Evolutionary conservation across 2,113 vertebrate species (phyloP).

Genomic region (Chrysemys picta): DNA sequence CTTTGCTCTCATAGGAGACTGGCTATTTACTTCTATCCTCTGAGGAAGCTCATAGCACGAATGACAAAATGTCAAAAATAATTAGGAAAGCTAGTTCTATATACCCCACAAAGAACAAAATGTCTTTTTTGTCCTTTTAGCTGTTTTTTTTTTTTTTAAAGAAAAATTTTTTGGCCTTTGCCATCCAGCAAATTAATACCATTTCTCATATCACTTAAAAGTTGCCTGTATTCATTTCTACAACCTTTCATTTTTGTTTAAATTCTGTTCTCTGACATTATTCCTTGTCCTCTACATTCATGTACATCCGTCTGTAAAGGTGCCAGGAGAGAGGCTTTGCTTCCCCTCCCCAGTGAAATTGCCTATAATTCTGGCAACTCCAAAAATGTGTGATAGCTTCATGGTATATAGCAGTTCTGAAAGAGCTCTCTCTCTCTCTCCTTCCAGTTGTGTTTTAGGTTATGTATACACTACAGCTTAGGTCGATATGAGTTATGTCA

Average conservation of each 20-base stretch:
- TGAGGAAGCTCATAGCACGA: neutral
- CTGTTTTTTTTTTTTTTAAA: neutral
- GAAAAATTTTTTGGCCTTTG: neutral
- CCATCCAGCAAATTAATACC: constrained; percentile 4
- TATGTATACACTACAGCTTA: no score
- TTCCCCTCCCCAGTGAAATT: neutral
- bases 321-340: neutral
- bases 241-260: neutral
- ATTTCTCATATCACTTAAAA: neutral
- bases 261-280: neutral
- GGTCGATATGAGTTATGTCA: no score
- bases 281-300: neutral
- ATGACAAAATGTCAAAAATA: constrained; percentile 46
- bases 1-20: neutral
- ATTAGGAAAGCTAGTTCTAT: constrained; percentile 14
- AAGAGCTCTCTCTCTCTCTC: neutral
- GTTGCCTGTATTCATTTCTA: neutral
- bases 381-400: neutral
- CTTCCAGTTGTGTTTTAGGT: neutral
- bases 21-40: constrained; percentile 11
- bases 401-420: neutral
- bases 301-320: rapidly evolving
- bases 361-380: neutral
- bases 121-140: neutral
- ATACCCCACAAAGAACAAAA: neutral